phyloP scores from a whole-genome alignment of 2,888 invertebrate genomes.

The Eristalis intricaria region DNA sequence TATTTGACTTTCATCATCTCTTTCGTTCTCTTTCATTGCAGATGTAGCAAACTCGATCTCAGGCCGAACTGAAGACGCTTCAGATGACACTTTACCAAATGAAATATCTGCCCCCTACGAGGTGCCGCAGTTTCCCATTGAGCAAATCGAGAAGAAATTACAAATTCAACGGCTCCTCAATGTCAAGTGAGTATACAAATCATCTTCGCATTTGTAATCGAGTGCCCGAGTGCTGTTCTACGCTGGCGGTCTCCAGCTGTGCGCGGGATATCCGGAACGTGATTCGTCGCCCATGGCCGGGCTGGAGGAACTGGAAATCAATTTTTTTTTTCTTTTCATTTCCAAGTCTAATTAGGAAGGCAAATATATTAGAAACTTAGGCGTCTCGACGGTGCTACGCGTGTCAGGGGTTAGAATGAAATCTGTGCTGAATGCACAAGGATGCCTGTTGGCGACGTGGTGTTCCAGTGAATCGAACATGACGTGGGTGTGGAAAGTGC shows the following conservation, averaged over 20 bases:
- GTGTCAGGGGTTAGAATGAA: neutral
- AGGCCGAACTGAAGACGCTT: slow-evolving; percentile 53
- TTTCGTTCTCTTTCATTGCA: neutral
- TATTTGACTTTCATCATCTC: neutral
- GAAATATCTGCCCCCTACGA: slow-evolving; percentile 98
- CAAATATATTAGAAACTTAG: neutral
- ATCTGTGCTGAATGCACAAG: neutral
- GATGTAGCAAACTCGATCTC: slow-evolving; percentile 36
- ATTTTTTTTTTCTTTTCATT: neutral
- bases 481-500: neutral
- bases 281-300: slow-evolving; percentile 7
- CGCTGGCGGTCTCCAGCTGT: slow-evolving; percentile 1
- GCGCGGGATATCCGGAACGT: slow-evolving; percentile 34
- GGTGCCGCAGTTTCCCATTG: slow-evolving; percentile 98
- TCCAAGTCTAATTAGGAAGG: neutral
- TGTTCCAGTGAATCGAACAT: neutral
- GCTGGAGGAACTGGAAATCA: neutral
- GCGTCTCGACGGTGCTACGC: neutral
- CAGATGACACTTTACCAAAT: slow-evolving; percentile 83
- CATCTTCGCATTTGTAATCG: slow-evolving; percentile 5
- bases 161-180: slow-evolving; percentile 94
- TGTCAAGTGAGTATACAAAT: slow-evolving; percentile 87
- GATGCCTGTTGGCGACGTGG: neutral
- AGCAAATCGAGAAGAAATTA: slow-evolving; percentile 96
- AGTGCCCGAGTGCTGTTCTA: neutral